Evolutionary conservation across 2,797 vertebrate genomes (phyloP).

Genomic region (Myoxocephalus aenaeus): DNA sequence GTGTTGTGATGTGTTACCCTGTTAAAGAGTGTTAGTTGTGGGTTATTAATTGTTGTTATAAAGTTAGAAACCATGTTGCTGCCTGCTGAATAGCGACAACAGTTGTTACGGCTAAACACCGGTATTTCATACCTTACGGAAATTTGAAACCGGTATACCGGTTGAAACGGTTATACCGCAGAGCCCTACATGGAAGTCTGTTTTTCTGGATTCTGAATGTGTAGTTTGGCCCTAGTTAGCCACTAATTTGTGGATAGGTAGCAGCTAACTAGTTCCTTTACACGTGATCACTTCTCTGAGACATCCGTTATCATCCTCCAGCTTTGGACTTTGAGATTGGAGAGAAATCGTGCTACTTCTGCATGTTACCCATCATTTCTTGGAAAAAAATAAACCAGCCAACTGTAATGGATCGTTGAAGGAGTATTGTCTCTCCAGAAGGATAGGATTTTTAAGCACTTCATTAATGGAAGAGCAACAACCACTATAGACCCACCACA

Average conservation of each 20-base stretch:
- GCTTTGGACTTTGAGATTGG: conserved; percentile 26
- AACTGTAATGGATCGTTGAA: conserved; percentile 50
- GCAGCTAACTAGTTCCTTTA: not conserved
- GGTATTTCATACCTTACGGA: too few relatives aligned
- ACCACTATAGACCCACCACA: conserved; percentile 47
- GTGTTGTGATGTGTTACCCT: too few relatives aligned
- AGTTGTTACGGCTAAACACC: too few relatives aligned
- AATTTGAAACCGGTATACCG: too few relatives aligned
- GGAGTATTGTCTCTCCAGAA: conserved; percentile 37
- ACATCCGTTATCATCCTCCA: not conserved
- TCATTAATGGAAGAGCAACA: conserved; percentile 65
- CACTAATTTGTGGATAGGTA: not conserved
- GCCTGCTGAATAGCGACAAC: too few relatives aligned
- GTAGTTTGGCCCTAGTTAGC: not conserved
- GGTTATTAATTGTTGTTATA: too few relatives aligned
- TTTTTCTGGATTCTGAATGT: not conserved
- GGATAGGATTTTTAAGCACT: conserved; percentile 69
- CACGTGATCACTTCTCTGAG: not conserved
- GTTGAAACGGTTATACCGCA: too few relatives aligned
- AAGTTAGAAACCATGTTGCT: too few relatives aligned
- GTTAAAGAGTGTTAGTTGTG: too few relatives aligned
- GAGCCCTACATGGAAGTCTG: not conserved
- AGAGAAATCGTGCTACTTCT: conserved; percentile 21
- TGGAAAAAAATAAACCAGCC: conserved; percentile 55
- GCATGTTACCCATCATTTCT: conserved; percentile 30